Evolutionary conservation across 1,140 invertebrate genomes (phyloP).

Genomic region (Drepana arcuata): DNA sequence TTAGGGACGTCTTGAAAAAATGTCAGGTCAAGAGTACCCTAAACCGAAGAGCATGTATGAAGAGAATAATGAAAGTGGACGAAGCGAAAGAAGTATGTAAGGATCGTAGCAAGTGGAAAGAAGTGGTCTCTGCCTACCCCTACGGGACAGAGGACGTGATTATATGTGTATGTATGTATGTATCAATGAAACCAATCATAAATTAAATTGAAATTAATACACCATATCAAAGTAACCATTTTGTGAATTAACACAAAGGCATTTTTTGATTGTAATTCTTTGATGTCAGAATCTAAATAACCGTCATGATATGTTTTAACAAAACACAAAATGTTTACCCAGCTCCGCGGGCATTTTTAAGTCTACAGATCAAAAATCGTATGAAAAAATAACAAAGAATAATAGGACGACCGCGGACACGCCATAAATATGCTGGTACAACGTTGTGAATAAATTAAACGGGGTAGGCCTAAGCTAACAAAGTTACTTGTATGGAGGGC

Average conservation of each 20-base stretch:
- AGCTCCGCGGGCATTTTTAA: constrained; percentile 1
- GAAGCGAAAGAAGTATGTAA: too few species aligned
- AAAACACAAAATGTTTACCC: neutral
- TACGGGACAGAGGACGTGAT: too few species aligned
- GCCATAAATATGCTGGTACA: constrained; percentile 40
- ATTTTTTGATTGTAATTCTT: neutral
- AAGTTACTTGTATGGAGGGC: constrained; percentile 16
- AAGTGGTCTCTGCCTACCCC: too few species aligned
- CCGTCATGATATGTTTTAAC: too few species aligned
- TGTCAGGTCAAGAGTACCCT: too few species aligned
- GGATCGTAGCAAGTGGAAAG: too few species aligned
- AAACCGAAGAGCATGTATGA: too few species aligned
- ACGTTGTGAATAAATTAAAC: constrained; percentile 38
- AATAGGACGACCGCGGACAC: constrained; percentile 21
- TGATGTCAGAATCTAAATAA: neutral
- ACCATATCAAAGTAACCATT: neutral
- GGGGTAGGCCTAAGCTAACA: constrained; percentile 33
- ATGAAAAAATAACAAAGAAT: constrained; percentile 16
- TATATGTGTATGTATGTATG: too few species aligned
- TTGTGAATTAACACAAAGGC: neutral
- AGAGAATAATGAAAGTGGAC: too few species aligned
- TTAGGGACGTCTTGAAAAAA: too few species aligned
- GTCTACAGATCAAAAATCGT: constrained; percentile 9
- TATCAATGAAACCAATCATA: neutral
- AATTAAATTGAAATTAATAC: too few species aligned